Base-by-base conservation (phyloP, 2,888 invertebrate genomes). In the Erebia aethiops region DNA sequence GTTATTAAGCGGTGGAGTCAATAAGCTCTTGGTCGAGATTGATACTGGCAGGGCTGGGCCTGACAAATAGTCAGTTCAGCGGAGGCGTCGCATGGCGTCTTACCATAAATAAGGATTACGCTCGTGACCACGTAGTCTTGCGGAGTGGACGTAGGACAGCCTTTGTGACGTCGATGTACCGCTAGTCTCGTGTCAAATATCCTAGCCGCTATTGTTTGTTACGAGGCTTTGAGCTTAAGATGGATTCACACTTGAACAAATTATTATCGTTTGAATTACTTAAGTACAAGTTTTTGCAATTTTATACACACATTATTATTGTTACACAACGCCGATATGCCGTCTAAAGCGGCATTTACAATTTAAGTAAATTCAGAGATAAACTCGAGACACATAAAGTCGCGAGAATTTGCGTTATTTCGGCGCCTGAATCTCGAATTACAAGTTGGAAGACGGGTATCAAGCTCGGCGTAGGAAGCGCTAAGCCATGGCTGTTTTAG, bases 71-170 rank as follows among this genome's bases (percentile, higher is more conserved):
- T 86, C 83, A 88, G 91, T 86, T 84, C 84, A 84, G 81, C 81
- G 83, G 87, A 90, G 91, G 91, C 92, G 87, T 90, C 87, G 87
- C 84, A 82, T 78, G 84, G 85, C 91, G 86, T 92, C 91, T 92
- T 91, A 89, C 93, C 88, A 93, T 93, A 93, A 93, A 93, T 93
- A 92, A 93, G 93, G 93, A 93, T 93, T 93, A 93, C 77, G 82
- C 71, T 79, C 73, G 84, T 87, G 89, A 91, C 91, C 92, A 91
- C 90, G 84, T 83, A 88, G 89, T 90, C 89, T 89, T 88, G 90
- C 77, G 84, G 84, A 88, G 85, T 85, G 87, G 84, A 88, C 87
- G 81, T 82, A 81, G 81, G 80, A 81, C 82, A 83, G 82, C 79
- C 80, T 78, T 79, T 79, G 84, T 87, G 87, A 86, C 82, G 84